A percentile compares a stretch with the other conserved stretches of the same genome.
Conservation (phyloP, 2,113 vertebrate genomes). For the Perca schrenkii region DNA sequence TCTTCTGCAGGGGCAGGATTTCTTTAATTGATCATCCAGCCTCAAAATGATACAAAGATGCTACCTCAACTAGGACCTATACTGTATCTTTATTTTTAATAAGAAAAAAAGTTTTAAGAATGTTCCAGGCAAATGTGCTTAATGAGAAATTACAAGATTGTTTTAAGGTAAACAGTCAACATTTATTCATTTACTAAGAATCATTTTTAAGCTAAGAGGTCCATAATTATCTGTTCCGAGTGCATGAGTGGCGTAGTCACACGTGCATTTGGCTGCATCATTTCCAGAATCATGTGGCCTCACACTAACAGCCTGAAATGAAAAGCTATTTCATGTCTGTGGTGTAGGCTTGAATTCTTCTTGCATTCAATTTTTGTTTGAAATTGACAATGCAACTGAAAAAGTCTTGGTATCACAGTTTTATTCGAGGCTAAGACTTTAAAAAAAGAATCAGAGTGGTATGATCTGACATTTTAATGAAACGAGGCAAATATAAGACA, state of each 20-base stretch:
- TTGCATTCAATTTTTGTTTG: not conserved
- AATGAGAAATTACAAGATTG: not conserved
- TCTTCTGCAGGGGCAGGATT: not conserved
- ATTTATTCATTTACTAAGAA: not conserved
- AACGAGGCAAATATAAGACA: constrained; percentile 19
- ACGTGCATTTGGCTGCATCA: not conserved
- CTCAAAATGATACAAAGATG: not conserved
- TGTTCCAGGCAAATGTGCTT: not conserved
- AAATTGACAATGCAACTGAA: not conserved
- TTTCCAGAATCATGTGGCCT: not conserved
- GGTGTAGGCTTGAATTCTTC: not conserved
- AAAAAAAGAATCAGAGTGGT: constrained; percentile 11
- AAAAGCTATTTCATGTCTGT: not conserved
- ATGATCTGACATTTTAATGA: constrained; percentile 32
- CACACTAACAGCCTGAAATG: not conserved
- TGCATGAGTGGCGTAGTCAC: not conserved
- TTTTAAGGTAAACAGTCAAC: not conserved
- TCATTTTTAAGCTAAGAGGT: not conserved
- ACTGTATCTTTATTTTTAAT: not conserved
- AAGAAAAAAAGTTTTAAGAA: not conserved
- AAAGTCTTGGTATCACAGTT: not conserved
- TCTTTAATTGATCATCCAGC: not conserved
- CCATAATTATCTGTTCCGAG: not conserved
- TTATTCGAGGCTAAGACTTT: constrained; percentile 13
- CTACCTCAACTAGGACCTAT: too few species aligned